A percentile compares a stretch with the other conserved stretches of the same genome.
phyloP scores from a whole-genome alignment of 2,113 vertebrate species.

The Menura novaehollandiae region DNA sequence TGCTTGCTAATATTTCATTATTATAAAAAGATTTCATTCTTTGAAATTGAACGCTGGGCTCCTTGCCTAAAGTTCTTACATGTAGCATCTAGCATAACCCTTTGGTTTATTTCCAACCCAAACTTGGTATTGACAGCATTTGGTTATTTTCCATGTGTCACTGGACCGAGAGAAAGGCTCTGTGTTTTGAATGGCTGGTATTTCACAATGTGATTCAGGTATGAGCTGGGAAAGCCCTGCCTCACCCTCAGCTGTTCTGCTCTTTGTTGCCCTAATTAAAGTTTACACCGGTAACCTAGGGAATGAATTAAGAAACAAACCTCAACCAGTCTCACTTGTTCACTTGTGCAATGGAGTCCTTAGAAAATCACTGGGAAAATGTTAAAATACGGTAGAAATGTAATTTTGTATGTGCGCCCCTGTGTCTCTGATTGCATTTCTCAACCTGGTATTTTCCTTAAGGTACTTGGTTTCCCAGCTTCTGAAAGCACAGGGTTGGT shows the following conservation, averaged over 20 bases:
- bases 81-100: neutral
- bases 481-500: neutral
- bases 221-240: constrained; percentile 4
- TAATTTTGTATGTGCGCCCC: neutral
- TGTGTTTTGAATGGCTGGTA: neutral
- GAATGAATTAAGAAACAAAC: constrained; percentile 31
- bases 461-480: neutral
- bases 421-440: neutral
- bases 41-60: neutral
- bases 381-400: neutral
- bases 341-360: neutral
- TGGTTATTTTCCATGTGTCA: neutral
- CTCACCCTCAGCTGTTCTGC: neutral
- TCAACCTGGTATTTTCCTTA: neutral
- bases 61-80: neutral
- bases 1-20: neutral
- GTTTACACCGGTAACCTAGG: constrained; percentile 23
- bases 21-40: neutral
- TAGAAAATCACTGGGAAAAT: neutral
- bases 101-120: neutral
- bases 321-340: neutral
- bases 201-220: constrained; percentile 33
- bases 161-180: neutral
- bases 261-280: neutral
- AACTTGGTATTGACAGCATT: neutral